phyloP scores from a whole-genome alignment of 64 coral and sea anemone species.

The Montipora foliosa region DNA sequence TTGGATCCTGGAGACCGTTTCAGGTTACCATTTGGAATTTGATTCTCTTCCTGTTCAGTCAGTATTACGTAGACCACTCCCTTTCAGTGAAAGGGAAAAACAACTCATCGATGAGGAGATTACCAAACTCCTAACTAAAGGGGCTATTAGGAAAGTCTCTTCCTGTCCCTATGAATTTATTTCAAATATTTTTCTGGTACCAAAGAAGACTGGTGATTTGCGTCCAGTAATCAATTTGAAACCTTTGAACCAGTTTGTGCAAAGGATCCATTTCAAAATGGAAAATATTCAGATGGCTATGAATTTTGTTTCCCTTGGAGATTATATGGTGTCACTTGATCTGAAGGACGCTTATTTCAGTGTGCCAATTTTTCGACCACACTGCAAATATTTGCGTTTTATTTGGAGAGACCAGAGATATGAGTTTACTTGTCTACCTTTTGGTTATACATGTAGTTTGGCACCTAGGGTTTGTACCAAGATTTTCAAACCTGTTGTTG shows the following conservation, averaged over 20 bases:
- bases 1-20: no score
- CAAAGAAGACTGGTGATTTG: no score
- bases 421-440: constrained; percentile 76
- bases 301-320: constrained; percentile 30
- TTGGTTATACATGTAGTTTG: constrained; percentile 81
- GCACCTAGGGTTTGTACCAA: constrained; percentile 82
- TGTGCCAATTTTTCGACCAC: constrained; percentile 41
- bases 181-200: no score
- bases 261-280: constrained; percentile 76
- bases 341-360: constrained; percentile 83
- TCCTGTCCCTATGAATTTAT: no score
- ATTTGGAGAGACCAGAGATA: constrained; percentile 53
- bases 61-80: no score
- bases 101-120: no score
- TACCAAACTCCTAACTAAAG: no score
- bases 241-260: constrained; percentile 61
- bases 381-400: constrained; percentile 80
- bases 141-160: no score
- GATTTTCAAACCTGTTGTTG: constrained; percentile 68
- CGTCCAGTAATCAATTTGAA: constrained; percentile 69
- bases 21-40: no score
- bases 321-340: constrained; percentile 68
- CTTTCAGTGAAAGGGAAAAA: no score
- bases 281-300: constrained; percentile 68
- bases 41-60: no score